phyloP scores from a whole-genome alignment of 2,797 vertebrate genomes.

The Harpagifer antarcticus region DNA sequence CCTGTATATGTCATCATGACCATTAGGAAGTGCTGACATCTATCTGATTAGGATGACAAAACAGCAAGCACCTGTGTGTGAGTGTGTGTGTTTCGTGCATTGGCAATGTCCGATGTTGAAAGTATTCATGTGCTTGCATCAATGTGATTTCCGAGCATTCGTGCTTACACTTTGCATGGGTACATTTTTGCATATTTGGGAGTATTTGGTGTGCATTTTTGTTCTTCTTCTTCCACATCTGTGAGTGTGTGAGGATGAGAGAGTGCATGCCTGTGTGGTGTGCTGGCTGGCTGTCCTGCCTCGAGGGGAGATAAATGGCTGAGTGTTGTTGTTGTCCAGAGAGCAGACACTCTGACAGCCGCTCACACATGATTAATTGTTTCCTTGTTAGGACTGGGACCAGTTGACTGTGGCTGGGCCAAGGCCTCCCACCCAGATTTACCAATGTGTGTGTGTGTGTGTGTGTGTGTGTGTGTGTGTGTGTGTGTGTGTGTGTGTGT shows the following conservation, averaged over 20 bases:
- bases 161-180: slow-evolving; percentile 7
- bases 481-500: slow-evolving; percentile 32
- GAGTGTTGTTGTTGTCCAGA: slow-evolving; percentile 87
- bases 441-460: slow-evolving; percentile 24
- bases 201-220: slow-evolving; percentile 40
- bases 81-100: slow-evolving; percentile 26
- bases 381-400: slow-evolving; percentile 85
- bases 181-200: slow-evolving; percentile 25
- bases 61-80: slow-evolving; percentile 60
- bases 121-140: slow-evolving; percentile 45
- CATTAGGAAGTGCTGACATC: slow-evolving; percentile 69
- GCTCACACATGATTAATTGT: slow-evolving; percentile 89
- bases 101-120: slow-evolving; percentile 26
- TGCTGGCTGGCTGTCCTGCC: slow-evolving; percentile 77
- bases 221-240: slow-evolving; percentile 53
- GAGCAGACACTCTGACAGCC: slow-evolving; percentile 84
- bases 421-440: slow-evolving; percentile 81
- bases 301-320: slow-evolving; percentile 80
- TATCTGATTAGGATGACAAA: slow-evolving; percentile 65
- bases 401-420: slow-evolving; percentile 78
- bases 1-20: slow-evolving; percentile 61
- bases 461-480: slow-evolving; percentile 14
- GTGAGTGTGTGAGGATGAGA: slow-evolving; percentile 55
- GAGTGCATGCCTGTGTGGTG: slow-evolving; percentile 74
- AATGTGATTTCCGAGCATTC: slow-evolving; percentile 35